Conservation (phyloP, 2,888 invertebrate species). For the Arctia plantaginis region DNA sequence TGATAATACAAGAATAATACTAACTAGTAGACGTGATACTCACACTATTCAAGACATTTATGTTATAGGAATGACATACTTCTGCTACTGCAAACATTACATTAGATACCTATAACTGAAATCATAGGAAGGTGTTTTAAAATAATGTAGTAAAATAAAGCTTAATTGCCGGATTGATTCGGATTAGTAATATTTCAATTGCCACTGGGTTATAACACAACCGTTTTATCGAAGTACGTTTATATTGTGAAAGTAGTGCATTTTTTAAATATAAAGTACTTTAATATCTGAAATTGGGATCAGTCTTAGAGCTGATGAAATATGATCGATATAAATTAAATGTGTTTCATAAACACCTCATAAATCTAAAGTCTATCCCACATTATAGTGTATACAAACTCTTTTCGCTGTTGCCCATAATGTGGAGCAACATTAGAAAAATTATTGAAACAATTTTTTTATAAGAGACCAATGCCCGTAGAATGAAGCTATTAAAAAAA, state of each 20-base stretch:
- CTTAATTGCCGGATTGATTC: not conserved
- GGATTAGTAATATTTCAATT: not conserved
- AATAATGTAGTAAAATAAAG: not conserved
- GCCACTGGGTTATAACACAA: not conserved
- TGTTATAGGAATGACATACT: not conserved
- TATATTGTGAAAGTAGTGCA: not conserved
- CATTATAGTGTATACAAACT: conserved; percentile 7
- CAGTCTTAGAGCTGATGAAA: conserved; percentile 11
- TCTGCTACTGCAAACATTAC: not conserved
- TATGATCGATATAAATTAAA: conserved; percentile 10
- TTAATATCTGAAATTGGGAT: not conserved
- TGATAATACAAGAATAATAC: not conserved
- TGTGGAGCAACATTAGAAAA: conserved; percentile 2
- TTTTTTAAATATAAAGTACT: not conserved
- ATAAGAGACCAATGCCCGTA: not conserved
- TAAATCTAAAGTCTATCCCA: conserved; percentile 9
- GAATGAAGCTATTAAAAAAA: conserved; percentile 4
- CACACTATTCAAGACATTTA: too few relatives aligned
- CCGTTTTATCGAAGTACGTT: not conserved
- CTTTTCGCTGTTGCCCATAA: not conserved
- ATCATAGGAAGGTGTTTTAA: not conserved
- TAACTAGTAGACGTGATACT: not conserved
- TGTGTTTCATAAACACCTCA: conserved; percentile 19
- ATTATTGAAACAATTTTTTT: conserved; percentile 7
- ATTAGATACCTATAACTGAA: not conserved